A percentile compares a stretch with the other conserved stretches of the same genome.
These are phyloP conservation scores for Torymus tubicola DNA, from an alignment of 2,888 invertebrate species.

Conservation along the genomic window DNA sequence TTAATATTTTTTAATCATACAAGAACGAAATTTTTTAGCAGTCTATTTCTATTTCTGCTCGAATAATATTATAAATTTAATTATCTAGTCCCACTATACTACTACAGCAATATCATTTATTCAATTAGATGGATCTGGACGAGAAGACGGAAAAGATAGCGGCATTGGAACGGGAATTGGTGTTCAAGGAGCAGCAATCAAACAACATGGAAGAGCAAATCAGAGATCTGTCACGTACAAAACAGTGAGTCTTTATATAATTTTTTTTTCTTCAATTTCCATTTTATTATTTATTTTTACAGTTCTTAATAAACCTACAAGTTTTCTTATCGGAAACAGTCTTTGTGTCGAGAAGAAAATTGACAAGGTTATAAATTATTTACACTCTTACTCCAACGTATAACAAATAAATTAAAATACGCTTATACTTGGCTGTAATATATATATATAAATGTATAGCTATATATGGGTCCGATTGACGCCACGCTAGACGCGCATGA, in stretches of 20 bases:
- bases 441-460: no score
- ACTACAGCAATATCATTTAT: background rate
- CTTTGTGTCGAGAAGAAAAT: slow-evolving; percentile 27
- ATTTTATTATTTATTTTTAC: background rate
- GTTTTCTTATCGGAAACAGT: slow-evolving; percentile 42
- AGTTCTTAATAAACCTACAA: background rate
- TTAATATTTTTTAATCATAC: no score
- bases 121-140: slow-evolving; percentile 81
- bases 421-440: no score
- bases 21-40: no score
- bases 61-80: no score
- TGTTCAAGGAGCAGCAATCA: slow-evolving; percentile 77
- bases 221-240: slow-evolving; percentile 69
- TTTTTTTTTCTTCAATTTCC: background rate
- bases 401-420: slow-evolving; percentile 47
- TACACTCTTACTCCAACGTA: slow-evolving; percentile 18
- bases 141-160: slow-evolving; percentile 84
- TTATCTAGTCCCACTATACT: no score
- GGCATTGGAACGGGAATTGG: slow-evolving; percentile 82
- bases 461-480: no score
- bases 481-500: no score
- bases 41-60: no score
- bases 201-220: slow-evolving; percentile 67
- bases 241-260: slow-evolving; percentile 69
- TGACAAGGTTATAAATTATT: slow-evolving; percentile 27